Percentiles rank a stretch among this genome's conserved stretches.
phyloP scores from a whole-genome alignment of 2,113 vertebrate genomes.

The Mesocricetus auratus region DNA sequence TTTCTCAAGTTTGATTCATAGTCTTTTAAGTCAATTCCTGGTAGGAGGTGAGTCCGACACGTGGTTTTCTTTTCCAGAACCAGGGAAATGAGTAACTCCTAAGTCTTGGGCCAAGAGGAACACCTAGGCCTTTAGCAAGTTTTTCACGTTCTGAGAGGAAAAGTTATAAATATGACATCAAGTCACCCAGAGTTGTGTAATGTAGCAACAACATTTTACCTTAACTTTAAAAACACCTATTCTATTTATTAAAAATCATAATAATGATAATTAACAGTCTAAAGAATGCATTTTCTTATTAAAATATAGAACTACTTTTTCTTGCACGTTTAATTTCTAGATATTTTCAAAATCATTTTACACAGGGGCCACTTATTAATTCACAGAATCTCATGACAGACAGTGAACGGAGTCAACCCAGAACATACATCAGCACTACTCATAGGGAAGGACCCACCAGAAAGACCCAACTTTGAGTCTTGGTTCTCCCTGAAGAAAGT shows the following conservation, averaged over 20 bases:
- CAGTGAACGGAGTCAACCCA: background rate
- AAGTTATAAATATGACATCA: slow-evolving; percentile 19
- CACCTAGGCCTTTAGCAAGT: background rate
- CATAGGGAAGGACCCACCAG: background rate
- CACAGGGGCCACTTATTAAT: background rate
- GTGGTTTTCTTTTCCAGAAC: background rate
- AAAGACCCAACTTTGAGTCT: background rate
- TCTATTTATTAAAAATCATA: background rate
- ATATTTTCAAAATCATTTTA: slow-evolving; percentile 26
- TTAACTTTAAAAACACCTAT: background rate
- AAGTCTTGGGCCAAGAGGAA: slow-evolving; percentile 32
- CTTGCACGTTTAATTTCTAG: background rate
- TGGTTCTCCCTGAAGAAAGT: background rate
- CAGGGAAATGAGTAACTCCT: slow-evolving; percentile 69
- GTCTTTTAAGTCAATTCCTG: slow-evolving; percentile 71
- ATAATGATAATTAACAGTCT: background rate
- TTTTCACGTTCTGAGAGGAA: background rate
- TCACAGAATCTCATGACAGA: background rate
- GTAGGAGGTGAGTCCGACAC: slow-evolving; percentile 14
- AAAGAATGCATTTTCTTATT: background rate
- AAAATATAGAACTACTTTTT: slow-evolving; percentile 33
- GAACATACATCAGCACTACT: background rate
- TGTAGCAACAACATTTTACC: background rate
- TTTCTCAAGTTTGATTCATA: slow-evolving; percentile 57
- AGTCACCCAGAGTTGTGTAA: background rate